phyloP scores from a whole-genome alignment of 2,888 invertebrate species.

The Alviniconcha strummeri region DNA sequence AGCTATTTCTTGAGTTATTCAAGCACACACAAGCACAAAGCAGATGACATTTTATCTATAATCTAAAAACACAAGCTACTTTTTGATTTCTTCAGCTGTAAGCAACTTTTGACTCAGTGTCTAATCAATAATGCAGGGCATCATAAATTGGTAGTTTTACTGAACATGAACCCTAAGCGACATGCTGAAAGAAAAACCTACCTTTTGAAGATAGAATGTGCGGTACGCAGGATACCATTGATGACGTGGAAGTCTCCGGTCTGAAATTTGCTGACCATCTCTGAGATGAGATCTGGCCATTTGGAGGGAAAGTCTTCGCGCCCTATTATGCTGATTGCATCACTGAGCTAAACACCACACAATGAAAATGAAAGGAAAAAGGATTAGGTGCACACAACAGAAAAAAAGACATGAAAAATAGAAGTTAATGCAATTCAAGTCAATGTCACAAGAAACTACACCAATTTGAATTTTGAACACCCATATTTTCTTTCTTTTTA shows the following conservation, averaged over 20 bases:
- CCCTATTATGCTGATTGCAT: conserved; percentile 97
- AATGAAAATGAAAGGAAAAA: too few species aligned
- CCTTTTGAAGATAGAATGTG: conserved; percentile 96
- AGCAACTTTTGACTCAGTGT: too few species aligned
- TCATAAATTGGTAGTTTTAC: too few species aligned
- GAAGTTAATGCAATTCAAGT: too few species aligned
- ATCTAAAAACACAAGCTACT: too few species aligned
- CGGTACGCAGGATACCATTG: conserved; percentile 94
- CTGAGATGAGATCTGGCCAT: conserved; percentile 94
- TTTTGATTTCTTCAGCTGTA: too few species aligned
- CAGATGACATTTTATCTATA: neutral
- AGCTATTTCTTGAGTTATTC: neutral
- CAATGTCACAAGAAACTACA: too few species aligned
- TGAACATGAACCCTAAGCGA: too few species aligned
- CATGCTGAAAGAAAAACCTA: conserved; percentile 44
- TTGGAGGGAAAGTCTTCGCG: conserved; percentile 96
- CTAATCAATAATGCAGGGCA: too few species aligned
- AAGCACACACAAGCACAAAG: neutral
- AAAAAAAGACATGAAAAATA: too few species aligned
- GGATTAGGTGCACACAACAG: too few species aligned
- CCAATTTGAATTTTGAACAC: neutral
- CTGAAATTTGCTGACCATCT: conserved; percentile 93
- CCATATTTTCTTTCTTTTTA: neutral
- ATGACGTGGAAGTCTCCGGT: conserved; percentile 93
- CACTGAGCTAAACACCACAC: conserved; percentile 80